These are phyloP conservation scores for Lampris incognitus DNA, from an alignment of 2,113 vertebrate species.

Conservation along the genomic window DNA sequence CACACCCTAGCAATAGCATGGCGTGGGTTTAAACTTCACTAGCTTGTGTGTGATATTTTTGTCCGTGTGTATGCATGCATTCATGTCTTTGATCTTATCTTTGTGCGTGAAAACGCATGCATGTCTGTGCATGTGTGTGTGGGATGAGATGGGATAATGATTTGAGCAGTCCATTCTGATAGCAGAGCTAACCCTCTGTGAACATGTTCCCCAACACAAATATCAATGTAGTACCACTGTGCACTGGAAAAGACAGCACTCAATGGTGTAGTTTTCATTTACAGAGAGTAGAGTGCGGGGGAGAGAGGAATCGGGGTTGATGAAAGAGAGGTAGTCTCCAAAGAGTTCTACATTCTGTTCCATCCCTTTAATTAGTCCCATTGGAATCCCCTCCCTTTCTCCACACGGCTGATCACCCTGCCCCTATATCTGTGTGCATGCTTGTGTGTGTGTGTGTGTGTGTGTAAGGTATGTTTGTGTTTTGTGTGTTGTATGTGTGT, in stretches of 20 bases:
- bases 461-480: neutral
- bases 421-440: conserved; percentile 56
- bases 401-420: conserved; percentile 71
- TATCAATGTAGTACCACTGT: conserved; percentile 7
- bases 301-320: conserved; percentile 40
- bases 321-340: conserved; percentile 65
- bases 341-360: conserved; percentile 78
- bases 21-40: too few relatives aligned
- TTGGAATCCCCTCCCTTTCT: conserved; percentile 70
- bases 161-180: neutral
- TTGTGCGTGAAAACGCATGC: neutral
- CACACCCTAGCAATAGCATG: neutral
- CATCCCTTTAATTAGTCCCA: conserved; percentile 81
- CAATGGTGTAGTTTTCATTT: conserved; percentile 68
- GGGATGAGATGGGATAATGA: neutral
- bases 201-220: conserved; percentile 16
- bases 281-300: conserved; percentile 43
- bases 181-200: conserved; percentile 11
- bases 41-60: neutral
- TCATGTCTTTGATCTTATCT: neutral
- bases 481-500: neutral
- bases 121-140: neutral
- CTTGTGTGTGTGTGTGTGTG: conserved; percentile 36
- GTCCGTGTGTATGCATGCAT: neutral
- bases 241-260: conserved; percentile 43